Evolutionary conservation across 2,888 invertebrate genomes (phyloP).

Genomic region (Rhogogaster chlorosoma): DNA sequence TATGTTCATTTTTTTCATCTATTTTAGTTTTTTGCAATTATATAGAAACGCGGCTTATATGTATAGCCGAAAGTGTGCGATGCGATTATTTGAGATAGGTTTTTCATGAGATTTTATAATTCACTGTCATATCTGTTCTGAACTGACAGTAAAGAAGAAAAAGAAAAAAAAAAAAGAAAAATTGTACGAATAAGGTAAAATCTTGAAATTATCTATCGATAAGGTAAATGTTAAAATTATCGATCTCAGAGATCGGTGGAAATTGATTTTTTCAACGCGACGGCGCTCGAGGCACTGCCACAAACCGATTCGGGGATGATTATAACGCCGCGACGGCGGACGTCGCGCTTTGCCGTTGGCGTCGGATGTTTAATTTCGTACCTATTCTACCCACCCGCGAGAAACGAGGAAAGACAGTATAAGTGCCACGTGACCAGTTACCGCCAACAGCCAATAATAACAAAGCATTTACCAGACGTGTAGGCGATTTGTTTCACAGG

Average conservation of each 20-base stretch:
- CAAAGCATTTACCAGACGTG: constrained; percentile 30
- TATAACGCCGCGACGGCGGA: neutral
- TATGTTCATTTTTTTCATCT: neutral
- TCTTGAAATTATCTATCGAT: too few relatives aligned
- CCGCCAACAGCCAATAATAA: constrained; percentile 48
- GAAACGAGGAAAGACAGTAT: neutral
- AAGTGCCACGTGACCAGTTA: constrained; percentile 29
- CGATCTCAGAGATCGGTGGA: constrained; percentile 24
- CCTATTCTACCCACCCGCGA: constrained; percentile 46
- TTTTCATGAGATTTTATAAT: neutral
- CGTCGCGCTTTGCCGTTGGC: neutral
- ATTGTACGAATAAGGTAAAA: neutral
- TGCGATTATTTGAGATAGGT: neutral
- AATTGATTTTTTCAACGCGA: constrained; percentile 44
- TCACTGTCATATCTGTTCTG: neutral
- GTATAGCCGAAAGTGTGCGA: neutral
- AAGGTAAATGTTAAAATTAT: neutral
- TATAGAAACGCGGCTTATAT: neutral
- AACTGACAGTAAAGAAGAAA: neutral
- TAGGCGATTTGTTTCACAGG: constrained; percentile 5
- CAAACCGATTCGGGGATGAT: constrained; percentile 6
- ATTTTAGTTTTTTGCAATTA: neutral
- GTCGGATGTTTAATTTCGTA: constrained; percentile 65
- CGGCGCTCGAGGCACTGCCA: constrained; percentile 37
- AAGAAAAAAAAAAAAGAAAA: neutral